Base-by-base conservation (phyloP, 2,888 invertebrate species). In the Ichneumon xanthorius region DNA sequence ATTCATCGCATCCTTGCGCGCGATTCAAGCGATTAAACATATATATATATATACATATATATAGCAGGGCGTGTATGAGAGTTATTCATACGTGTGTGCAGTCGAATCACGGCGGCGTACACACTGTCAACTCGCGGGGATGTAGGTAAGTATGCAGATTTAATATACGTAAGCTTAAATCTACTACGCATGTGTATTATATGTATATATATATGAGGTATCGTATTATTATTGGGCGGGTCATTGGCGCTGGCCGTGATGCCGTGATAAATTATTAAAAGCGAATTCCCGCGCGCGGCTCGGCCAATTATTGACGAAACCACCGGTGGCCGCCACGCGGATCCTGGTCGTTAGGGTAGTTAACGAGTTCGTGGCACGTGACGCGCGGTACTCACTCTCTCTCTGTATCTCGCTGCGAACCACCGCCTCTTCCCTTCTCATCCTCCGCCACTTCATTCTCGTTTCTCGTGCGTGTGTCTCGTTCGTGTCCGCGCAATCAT, bases 321-420 rank as follows among this genome's bases (percentile, higher is more conserved):
- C 90, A 88, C 90, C 85, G 89, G 85, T 88, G 89, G 91, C 91
- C 90, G 91, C 90, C 90, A 90, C 91, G 92, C 90, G 92, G 87
- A 92, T 91, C 91, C 89, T 88, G 92, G 89, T 92, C 91, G 92
- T 92, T 92, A 92, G 92, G 92, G 91, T 89, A 88, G 92, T 92
- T 92, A 92, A 92, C 91, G 92, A 92, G 92, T 92, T 90, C 88
- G 89, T 89, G 92, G 92, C 92, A 92, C 92, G 92, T 92, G 92
- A 92, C 87, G 86, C 88, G 86, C 78, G 77, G 86, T 65, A 67
- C 85, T 82, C 79, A 70, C 79, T 63, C 81, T 72, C 67, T 53
- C 75, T 53, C 70, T 75, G 33, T 80, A 16, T 72, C 71, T n/a
- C 58, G 48, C 55, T 67, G 53, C 65, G 63, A 63, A 26, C 70